phyloP scores from a whole-genome alignment of 64 coral and sea anemone genomes.

The Actinia equina region DNA sequence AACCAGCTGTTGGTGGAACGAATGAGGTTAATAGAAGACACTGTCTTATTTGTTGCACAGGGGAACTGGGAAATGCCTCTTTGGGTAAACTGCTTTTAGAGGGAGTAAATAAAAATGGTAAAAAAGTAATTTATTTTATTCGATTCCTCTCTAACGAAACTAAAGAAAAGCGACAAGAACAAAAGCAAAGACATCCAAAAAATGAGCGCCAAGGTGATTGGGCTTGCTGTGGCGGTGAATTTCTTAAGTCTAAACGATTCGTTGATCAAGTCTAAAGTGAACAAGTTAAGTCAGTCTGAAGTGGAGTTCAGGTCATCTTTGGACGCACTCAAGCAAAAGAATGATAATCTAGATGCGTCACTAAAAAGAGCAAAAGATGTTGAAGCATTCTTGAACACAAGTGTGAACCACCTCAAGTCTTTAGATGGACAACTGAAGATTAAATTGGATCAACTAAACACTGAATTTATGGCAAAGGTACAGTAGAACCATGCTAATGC shows the following conservation, averaged over 20 bases:
- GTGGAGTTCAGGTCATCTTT: not conserved
- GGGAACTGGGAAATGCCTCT: no score
- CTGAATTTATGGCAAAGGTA: not conserved
- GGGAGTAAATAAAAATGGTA: no score
- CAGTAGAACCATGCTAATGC: not conserved
- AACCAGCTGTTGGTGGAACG: no score
- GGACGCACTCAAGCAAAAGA: not conserved
- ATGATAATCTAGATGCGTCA: no score
- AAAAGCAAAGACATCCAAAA: not conserved
- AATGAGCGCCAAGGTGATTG: not conserved
- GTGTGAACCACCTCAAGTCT: not conserved
- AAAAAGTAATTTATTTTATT: no score
- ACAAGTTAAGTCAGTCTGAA: not conserved
- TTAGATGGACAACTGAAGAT: not conserved
- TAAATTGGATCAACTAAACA: not conserved
- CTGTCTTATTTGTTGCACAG: no score
- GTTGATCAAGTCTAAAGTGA: not conserved
- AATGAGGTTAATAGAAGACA: no score
- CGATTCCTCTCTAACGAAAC: not conserved
- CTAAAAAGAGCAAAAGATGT: no score
- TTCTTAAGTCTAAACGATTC: not conserved
- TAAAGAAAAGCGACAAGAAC: not conserved
- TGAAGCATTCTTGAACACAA: not conserved
- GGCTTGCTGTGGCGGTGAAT: not conserved
- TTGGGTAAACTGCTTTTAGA: no score